Conservation (phyloP, 2,888 invertebrate genomes). For the Ashinkailepas kermadecensis region DNA sequence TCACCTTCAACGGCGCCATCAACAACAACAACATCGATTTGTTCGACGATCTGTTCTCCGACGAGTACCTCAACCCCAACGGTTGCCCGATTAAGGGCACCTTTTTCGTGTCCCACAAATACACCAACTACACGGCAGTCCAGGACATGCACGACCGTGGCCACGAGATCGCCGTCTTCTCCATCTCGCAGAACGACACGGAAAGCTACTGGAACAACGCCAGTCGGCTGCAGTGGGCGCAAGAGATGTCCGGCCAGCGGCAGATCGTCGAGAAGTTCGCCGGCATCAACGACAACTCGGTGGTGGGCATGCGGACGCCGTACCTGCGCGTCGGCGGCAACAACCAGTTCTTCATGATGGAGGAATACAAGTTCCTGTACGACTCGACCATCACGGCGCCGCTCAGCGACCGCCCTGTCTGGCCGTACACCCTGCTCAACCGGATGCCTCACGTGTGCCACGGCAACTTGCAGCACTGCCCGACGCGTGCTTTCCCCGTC, state of each 20-base stretch:
- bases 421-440: constrained; percentile 99
- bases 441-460: constrained; percentile 91
- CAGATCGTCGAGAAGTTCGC: constrained; percentile 83
- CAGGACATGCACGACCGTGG: constrained; percentile 85
- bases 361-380: constrained; percentile 87
- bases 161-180: constrained; percentile 88
- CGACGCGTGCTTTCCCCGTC: constrained; percentile 83
- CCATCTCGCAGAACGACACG: constrained; percentile 85
- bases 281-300: constrained; percentile 81
- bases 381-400: constrained; percentile 92
- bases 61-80: constrained; percentile 81
- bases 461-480: constrained; percentile 83
- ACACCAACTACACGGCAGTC: constrained; percentile 86
- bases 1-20: constrained; percentile 89
- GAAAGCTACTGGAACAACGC: constrained; percentile 90
- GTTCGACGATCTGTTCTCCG: constrained; percentile 85
- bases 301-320: constrained; percentile 83
- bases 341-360: constrained; percentile 96
- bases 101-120: constrained; percentile 87
- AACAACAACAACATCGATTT: constrained; percentile 91
- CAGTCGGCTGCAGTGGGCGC: constrained; percentile 84
- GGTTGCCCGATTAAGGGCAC: constrained; percentile 89
- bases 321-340: constrained; percentile 87
- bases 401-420: constrained; percentile 80
- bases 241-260: constrained; percentile 90